These are phyloP conservation scores for Bellardia bayeri DNA, from an alignment of 2,888 invertebrate species.

Conservation along the genomic window DNA sequence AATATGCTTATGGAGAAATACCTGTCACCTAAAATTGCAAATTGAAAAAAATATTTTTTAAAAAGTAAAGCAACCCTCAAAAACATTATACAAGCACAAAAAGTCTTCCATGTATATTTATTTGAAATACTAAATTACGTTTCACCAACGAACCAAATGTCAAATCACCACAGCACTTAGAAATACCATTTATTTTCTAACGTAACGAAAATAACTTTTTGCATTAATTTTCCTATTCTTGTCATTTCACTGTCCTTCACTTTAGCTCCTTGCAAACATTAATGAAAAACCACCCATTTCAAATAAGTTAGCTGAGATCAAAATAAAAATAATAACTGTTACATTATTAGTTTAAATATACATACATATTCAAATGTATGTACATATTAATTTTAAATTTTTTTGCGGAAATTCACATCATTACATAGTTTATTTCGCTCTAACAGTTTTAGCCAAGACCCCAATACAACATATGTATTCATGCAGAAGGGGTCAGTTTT, in stretches of 20 bases:
- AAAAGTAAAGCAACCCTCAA: too few relatives aligned
- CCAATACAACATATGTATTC: neutral
- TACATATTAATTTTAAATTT: neutral
- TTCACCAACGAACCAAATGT: too few relatives aligned
- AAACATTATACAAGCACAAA: too few relatives aligned
- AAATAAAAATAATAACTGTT: conserved; percentile 5
- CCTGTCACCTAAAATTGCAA: too few relatives aligned
- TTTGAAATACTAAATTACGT: too few relatives aligned
- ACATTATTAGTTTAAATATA: neutral
- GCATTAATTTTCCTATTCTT: neutral
- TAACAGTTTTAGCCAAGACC: neutral
- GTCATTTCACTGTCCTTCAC: neutral
- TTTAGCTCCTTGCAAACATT: neutral
- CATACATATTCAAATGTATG: neutral
- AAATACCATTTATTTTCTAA: too few relatives aligned
- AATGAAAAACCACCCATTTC: neutral
- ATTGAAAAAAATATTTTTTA: too few relatives aligned
- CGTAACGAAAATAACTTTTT: neutral
- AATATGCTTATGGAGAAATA: too few relatives aligned
- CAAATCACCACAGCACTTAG: too few relatives aligned
- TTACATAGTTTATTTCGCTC: neutral
- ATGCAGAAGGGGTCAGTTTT: neutral
- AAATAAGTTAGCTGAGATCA: neutral
- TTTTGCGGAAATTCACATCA: neutral
- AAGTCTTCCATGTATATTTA: too few relatives aligned